Evolutionary conservation across 2,888 invertebrate species (phyloP), one percentile per base, ranked within the genome.

Genomic region (Acronicta psi): DNA sequence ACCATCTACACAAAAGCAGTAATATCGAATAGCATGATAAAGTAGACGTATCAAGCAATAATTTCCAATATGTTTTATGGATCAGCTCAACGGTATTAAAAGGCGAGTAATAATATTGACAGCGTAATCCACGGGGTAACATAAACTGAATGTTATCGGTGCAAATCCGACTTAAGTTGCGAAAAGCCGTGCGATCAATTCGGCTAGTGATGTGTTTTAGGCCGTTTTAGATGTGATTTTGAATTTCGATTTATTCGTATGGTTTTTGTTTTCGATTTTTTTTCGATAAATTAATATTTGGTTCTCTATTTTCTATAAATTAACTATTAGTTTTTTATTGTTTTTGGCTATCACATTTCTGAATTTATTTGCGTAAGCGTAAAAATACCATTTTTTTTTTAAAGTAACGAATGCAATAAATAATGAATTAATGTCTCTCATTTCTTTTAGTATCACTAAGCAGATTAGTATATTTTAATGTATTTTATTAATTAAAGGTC

Each of bases 61-160:
- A 89, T 91, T 88, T 88, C 88, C 92, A 88, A 92, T 92, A 92
- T 92, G 87, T 91, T 91, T 91, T 92, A 92, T 88, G 89, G 83
- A 83, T 73, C 87, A 82, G 92, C 91, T 93, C 90, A 91, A 90
- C 91, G 92, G 93, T 90, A 92, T 92, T 92, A 92, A 91, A 85
- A 86, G 86, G 87, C 92, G 90, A 84, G 91, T 92, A 92, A 92
- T 93, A 92, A 91, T 92, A 92, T 92, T 91, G 92, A 91, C 92
- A 90, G 82, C 84, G 81, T 93, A 92, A 93, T 92, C 92, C 90
- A 75, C 78, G 77, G 79, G 81, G 66, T 40, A 78, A 87, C 86
- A 88, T 92, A 92, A 92, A 90, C 82, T 81, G 87, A 80, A 80
- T 84, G 87, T 87, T 91, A 91, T 91, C 88, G 85, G 72, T 73